Evolutionary conservation across 2,113 vertebrate species (phyloP).

Genomic region (Seriola quinqueradiata): DNA sequence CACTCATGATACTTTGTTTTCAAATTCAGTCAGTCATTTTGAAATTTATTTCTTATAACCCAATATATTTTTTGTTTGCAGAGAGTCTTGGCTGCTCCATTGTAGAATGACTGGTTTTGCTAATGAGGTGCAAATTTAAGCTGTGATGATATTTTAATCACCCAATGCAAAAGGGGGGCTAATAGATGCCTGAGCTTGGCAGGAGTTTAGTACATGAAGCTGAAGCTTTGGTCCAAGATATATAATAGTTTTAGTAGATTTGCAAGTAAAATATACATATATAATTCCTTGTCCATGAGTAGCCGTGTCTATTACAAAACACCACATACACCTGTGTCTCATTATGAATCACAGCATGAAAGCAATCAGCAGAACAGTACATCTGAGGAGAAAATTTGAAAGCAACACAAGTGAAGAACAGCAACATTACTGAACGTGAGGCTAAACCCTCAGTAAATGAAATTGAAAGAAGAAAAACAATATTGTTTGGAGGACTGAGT

Average conservation of each 20-base stretch:
- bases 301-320: slow-evolving; percentile 24
- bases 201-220: slow-evolving; percentile 46
- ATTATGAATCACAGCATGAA: slow-evolving; percentile 59
- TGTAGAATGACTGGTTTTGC: slow-evolving; percentile 47
- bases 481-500: slow-evolving; percentile 18
- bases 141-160: slow-evolving; percentile 73
- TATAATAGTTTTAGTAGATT: slow-evolving; percentile 23
- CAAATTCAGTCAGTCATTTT: slow-evolving; percentile 51
- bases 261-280: slow-evolving; percentile 1
- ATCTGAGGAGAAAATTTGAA: slow-evolving; percentile 28
- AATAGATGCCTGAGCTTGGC: slow-evolving; percentile 38
- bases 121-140: slow-evolving; percentile 67
- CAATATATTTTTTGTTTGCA: slow-evolving; percentile 30
- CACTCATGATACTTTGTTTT: slow-evolving; percentile 37
- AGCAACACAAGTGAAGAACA: slow-evolving; percentile 10
- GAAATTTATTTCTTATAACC: slow-evolving; percentile 50
- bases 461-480: slow-evolving; percentile 28
- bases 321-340: slow-evolving; percentile 49
- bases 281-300: slow-evolving; percentile 3
- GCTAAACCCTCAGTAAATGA: slow-evolving; percentile 28
- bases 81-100: slow-evolving; percentile 18
- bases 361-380: slow-evolving; percentile 36
- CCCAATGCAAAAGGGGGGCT: slow-evolving; percentile 34
- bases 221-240: slow-evolving; percentile 25
- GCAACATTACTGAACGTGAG: slow-evolving; percentile 7